phyloP scores from a whole-genome alignment of 2,113 vertebrate genomes.

The Melanotaenia duboulayi region DNA sequence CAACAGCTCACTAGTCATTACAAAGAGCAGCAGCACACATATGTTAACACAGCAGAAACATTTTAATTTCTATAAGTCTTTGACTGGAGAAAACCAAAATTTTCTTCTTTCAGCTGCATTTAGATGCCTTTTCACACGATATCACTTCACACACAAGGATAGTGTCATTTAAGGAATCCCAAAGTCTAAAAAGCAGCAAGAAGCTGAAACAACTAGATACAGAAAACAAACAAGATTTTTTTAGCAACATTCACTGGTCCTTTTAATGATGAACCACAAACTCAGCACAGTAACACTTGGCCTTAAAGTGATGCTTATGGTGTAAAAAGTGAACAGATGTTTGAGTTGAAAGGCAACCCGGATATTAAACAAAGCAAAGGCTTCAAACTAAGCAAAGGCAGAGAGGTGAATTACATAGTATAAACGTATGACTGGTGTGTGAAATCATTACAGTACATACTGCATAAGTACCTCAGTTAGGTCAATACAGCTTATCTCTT shows the following conservation, averaged over 20 bases:
- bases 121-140: too few relatives aligned
- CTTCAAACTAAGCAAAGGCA: constrained; percentile 5
- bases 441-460: neutral
- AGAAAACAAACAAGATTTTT: constrained; percentile 16
- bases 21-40: neutral
- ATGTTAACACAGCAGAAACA: neutral
- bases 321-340: constrained; percentile 7
- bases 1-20: constrained; percentile 1
- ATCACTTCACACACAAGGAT: too few relatives aligned
- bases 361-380: neutral
- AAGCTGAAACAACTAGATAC: neutral
- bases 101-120: too few relatives aligned
- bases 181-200: neutral
- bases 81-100: too few relatives aligned
- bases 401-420: neutral
- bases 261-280: constrained; percentile 31
- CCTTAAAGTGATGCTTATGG: constrained; percentile 12
- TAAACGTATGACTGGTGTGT: neutral
- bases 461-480: neutral
- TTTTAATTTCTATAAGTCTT: neutral
- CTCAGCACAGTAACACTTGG: constrained; percentile 19
- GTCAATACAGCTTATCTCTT: constrained; percentile 17
- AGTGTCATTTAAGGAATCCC: too few relatives aligned
- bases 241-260: constrained; percentile 48
- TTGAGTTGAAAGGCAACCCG: neutral